phyloP scores from a whole-genome alignment of 2,797 vertebrate species.

The Schizothorax lantsangensis region DNA sequence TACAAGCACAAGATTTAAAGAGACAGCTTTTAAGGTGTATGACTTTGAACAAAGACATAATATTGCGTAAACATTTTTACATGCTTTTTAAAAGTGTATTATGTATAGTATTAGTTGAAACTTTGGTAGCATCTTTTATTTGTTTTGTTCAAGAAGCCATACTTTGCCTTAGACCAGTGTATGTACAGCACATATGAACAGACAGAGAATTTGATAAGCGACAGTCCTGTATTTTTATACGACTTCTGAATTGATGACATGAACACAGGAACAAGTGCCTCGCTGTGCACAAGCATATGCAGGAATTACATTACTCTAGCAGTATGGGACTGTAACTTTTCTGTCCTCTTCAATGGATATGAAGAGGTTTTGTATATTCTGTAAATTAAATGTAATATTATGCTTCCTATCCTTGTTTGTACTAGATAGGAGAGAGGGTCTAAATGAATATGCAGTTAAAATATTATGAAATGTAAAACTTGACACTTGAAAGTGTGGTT shows the following conservation, averaged over 20 bases:
- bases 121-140: constrained; percentile 66
- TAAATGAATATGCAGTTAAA: constrained; percentile 30
- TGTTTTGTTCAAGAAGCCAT: constrained; percentile 72
- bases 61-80: constrained; percentile 31
- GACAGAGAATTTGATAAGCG: constrained; percentile 56
- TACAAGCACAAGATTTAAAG: constrained; percentile 26
- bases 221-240: constrained; percentile 64
- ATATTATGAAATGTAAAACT: constrained; percentile 40
- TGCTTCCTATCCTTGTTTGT: constrained; percentile 33
- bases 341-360: constrained; percentile 38
- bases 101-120: constrained; percentile 65
- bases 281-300: constrained; percentile 65
- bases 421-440: constrained; percentile 23
- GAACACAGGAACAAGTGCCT: constrained; percentile 75
- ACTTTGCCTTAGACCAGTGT: constrained; percentile 68
- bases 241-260: constrained; percentile 63
- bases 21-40: constrained; percentile 22
- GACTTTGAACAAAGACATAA: constrained; percentile 33
- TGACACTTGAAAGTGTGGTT: constrained; percentile 26
- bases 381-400: constrained; percentile 59
- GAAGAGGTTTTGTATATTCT: constrained; percentile 59
- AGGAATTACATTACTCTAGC: constrained; percentile 47
- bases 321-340: constrained; percentile 22
- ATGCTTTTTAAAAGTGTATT: constrained; percentile 49
- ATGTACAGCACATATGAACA: constrained; percentile 55